Percentiles rank a stretch among this genome's conserved stretches.
phyloP scores from a whole-genome alignment of 2,113 vertebrate genomes.

The Cnemophilus loriae region DNA sequence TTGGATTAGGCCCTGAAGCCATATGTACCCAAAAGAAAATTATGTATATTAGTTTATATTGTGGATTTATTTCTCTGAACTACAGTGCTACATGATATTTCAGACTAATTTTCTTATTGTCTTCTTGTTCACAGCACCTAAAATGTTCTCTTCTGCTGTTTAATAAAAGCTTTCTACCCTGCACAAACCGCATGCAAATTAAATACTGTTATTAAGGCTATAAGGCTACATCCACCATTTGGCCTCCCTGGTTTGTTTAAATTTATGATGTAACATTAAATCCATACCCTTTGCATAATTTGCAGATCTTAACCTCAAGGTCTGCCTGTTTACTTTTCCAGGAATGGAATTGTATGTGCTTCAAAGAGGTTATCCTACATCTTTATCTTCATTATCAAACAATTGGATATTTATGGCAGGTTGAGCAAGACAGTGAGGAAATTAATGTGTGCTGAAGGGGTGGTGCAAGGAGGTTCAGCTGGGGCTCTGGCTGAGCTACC shows the following conservation, averaged over 20 bases:
- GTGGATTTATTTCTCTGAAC: conserved; percentile 35
- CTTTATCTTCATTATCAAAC: not conserved
- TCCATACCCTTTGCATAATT: not conserved
- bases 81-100: not conserved
- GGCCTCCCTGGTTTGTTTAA: not conserved
- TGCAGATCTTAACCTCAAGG: not conserved
- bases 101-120: conserved; percentile 43
- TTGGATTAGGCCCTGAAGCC: conserved; percentile 40
- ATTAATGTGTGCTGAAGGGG: not conserved
- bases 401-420: not conserved
- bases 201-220: not conserved
- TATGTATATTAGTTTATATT: conserved; percentile 50
- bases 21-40: conserved; percentile 30
- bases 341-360: not conserved
- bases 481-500: not conserved
- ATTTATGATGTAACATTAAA: not conserved
- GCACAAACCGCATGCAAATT: not conserved
- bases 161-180: not conserved
- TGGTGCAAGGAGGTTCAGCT: not conserved
- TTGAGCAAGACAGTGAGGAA: not conserved
- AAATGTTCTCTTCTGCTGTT: conserved; percentile 18
- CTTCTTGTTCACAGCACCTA: not conserved
- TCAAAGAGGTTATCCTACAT: not conserved
- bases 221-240: not conserved
- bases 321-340: not conserved